Evolutionary conservation across 2,113 vertebrate genomes (phyloP).

Genomic region (Beaufortia kweichowensis): DNA sequence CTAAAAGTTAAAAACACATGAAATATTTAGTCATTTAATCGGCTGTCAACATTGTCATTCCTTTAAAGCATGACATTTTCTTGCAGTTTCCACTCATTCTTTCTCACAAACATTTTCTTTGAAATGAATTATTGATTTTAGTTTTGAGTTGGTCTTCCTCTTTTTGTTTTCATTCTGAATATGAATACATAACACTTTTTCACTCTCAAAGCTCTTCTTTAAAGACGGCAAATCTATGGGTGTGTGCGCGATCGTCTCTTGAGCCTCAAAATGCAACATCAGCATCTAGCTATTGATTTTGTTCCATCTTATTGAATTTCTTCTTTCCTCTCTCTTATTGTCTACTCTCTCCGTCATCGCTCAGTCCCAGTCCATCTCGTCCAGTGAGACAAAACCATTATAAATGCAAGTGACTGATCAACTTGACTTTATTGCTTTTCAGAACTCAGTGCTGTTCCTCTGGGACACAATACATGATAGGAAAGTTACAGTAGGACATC

Average conservation of each 20-base stretch:
- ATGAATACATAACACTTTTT: conserved; percentile 43
- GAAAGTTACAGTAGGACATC: too few relatives aligned
- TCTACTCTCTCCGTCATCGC: conserved; percentile 34
- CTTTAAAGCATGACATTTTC: conserved; percentile 48
- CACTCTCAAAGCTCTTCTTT: conserved; percentile 29
- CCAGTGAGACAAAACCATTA: conserved; percentile 33
- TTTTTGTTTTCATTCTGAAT: conserved; percentile 45
- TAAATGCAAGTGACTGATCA: conserved; percentile 31
- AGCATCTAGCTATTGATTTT: conserved; percentile 60
- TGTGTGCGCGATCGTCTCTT: conserved; percentile 30
- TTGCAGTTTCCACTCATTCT: conserved; percentile 35
- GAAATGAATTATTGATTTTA: conserved; percentile 49
- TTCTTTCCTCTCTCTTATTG: conserved; percentile 32
- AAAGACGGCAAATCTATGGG: conserved; percentile 11
- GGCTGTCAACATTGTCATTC: conserved; percentile 44
- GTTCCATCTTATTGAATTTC: conserved; percentile 61
- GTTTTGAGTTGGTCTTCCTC: conserved; percentile 43
- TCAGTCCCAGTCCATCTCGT: conserved; percentile 14
- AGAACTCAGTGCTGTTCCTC: conserved; percentile 32
- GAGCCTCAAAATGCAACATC: conserved; percentile 65
- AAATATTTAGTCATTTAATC: conserved; percentile 49
- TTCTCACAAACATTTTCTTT: conserved; percentile 9
- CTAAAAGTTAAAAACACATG: conserved; percentile 49
- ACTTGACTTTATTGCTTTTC: conserved; percentile 46
- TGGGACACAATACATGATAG: conserved; percentile 2